Evolutionary conservation across 2,888 invertebrate species (phyloP), one percentile per base, ranked within the genome.

Genomic region (Anodontia alba): DNA sequence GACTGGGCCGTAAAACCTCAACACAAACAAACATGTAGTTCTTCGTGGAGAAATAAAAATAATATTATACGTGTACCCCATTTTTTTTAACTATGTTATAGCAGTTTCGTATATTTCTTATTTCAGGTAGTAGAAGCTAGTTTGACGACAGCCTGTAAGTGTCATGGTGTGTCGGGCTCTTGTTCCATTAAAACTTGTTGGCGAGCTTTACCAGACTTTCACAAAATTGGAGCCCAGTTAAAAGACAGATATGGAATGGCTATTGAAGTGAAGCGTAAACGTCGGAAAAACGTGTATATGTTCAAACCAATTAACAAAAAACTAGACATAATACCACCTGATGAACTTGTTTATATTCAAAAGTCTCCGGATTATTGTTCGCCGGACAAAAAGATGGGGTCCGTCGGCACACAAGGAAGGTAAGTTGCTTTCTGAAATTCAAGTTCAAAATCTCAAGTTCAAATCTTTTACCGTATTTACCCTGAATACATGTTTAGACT

Each of bases 281-380:
- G 89, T 33, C 80, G 88, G 62, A 89, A 91, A 73, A 88, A 89
- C 67, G 80, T 81, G 62, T 89, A 90, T 69, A 70, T 71, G 69
- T 91, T 94, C 77, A 90, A 95, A 91, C 91, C 95, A 89, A 92
- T 94, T 90, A 91, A 91, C 81, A 94, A 86, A 90, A 87, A 89
- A 33, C 84, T 87, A 73, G 92, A 92, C 46, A 42, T 42, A 8
- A 95, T 95, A 79, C 95, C 95, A 0, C 93, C 94, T 67, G 96
- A 96, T 68, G 96, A 96, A 74, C 95, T 97, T 80, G 95, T 97
- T 38, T 97, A 96, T 95, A 96, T 97, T 87, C 96, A 96, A 83
- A 97, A 97, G 92, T 97, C 97, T 78, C 97, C 97, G 0, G 97
- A 97, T 95, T 97, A 97, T 94, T 98, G 98, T 95, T 96, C 96